A percentile compares a stretch with the other conserved stretches of the same genome.
Evolutionary conservation across 2,113 vertebrate genomes (phyloP).

Genomic region (Uropsilus gracilis): DNA sequence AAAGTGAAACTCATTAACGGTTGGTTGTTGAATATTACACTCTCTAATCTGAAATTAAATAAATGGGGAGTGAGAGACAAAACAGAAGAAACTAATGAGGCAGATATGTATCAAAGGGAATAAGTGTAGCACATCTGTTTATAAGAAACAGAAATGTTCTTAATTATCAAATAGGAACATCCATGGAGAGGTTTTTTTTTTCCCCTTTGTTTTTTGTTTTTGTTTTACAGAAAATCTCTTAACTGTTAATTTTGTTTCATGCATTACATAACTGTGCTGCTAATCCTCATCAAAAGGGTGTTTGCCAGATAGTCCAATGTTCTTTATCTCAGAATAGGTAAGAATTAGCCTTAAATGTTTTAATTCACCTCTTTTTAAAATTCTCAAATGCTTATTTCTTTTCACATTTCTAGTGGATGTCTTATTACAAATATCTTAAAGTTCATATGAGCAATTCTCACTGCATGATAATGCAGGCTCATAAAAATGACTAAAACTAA

Average conservation of each 20-base stretch:
- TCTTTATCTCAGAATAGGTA: neutral
- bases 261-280: neutral
- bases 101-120: neutral
- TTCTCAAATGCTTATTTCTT: neutral
- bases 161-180: neutral
- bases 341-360: constrained; percentile 7
- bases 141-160: neutral
- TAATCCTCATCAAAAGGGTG: neutral
- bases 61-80: constrained; percentile 14
- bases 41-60: constrained; percentile 40
- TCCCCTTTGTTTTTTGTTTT: constrained; percentile 24
- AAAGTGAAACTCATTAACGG: neutral
- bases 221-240: constrained; percentile 8
- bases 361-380: neutral
- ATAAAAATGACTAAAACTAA: neutral
- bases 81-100: constrained; percentile 41
- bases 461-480: neutral
- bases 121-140: constrained; percentile 38
- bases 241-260: constrained; percentile 26
- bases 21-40: neutral
- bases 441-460: fast-evolving
- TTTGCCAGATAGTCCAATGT: neutral
- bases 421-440: neutral
- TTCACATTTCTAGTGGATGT: neutral
- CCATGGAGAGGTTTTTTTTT: neutral